These are phyloP conservation scores for Urocynchramus pylzowi DNA, from an alignment of 2,113 vertebrate species.

Conservation along the genomic window DNA sequence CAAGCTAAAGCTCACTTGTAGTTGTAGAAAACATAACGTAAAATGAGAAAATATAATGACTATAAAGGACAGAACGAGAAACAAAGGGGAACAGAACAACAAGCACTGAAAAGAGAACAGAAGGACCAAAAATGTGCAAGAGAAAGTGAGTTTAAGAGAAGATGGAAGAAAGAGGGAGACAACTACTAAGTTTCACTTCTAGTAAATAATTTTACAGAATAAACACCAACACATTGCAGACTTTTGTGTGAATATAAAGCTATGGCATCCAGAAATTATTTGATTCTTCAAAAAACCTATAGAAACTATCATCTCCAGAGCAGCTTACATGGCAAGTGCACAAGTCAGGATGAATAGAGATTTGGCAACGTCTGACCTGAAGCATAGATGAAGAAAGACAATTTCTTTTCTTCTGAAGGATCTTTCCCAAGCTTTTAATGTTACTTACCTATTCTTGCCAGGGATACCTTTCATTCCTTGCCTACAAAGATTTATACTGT, in stretches of 20 bases:
- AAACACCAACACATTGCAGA: background rate
- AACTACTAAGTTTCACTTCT: background rate
- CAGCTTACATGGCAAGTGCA: background rate
- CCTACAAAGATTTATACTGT: background rate
- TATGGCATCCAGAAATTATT: background rate
- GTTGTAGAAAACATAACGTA: background rate
- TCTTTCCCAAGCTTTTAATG: background rate
- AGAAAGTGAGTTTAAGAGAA: background rate
- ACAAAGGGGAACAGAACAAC: background rate
- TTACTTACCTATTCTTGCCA: background rate
- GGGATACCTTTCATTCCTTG: background rate
- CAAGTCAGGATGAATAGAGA: background rate
- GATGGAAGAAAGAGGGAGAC: background rate
- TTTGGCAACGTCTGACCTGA: background rate
- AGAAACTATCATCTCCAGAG: background rate
- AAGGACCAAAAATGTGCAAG: background rate
- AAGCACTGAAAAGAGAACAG: background rate
- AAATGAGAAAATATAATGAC: background rate
- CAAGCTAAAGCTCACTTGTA: background rate
- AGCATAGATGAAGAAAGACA: background rate
- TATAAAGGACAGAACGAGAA: background rate
- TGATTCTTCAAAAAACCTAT: background rate
- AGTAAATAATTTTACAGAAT: background rate
- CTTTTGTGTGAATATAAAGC: background rate
- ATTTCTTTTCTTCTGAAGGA: background rate